These are phyloP conservation scores for Protaetia brevitarsis DNA, from an alignment of 1,140 invertebrate species.

Conservation along the genomic window DNA sequence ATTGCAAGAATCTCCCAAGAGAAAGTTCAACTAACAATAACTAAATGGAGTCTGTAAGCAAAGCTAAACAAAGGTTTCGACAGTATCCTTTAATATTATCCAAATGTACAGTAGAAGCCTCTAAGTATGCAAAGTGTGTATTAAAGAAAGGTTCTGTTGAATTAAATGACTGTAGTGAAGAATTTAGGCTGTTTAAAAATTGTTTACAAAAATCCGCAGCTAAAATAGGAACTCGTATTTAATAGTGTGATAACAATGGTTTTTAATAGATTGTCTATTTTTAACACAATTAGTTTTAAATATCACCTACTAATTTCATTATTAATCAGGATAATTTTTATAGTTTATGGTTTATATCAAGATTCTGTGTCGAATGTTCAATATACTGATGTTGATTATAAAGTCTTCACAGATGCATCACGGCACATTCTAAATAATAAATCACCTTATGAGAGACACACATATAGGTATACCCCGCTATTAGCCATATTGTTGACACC, in stretches of 20 bases:
- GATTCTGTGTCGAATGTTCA: constrained; percentile 76
- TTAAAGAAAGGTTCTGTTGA: constrained; percentile 66
- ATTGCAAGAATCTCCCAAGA: constrained; percentile 29
- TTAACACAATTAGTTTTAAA: constrained; percentile 52
- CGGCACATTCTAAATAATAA: constrained; percentile 67
- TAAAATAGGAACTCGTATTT: constrained; percentile 64
- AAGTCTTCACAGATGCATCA: constrained; percentile 94
- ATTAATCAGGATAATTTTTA: constrained; percentile 66
- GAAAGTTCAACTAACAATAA: constrained; percentile 25
- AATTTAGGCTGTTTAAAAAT: constrained; percentile 70
- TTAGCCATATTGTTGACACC: constrained; percentile 82
- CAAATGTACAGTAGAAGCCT: constrained; percentile 65
- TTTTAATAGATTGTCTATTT: constrained; percentile 34
- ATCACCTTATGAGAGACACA: constrained; percentile 86
- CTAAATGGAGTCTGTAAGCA: constrained; percentile 74
- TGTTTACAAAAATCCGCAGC: constrained; percentile 68
- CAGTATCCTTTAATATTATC: constrained; percentile 70
- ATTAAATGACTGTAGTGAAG: constrained; percentile 68
- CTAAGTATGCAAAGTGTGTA: constrained; percentile 74
- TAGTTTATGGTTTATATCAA: constrained; percentile 78
- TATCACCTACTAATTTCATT: constrained; percentile 61
- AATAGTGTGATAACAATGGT: constrained; percentile 27
- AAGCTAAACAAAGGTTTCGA: constrained; percentile 66
- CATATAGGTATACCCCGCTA: constrained; percentile 94
- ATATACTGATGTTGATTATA: constrained; percentile 97